Percentiles rank a stretch among this genome's conserved stretches.
These are phyloP conservation scores for Mnemiopsis leidyi DNA, from an alignment of 37 sponge, comb jelly and placozoan genomes.

Conservation along the genomic window DNA sequence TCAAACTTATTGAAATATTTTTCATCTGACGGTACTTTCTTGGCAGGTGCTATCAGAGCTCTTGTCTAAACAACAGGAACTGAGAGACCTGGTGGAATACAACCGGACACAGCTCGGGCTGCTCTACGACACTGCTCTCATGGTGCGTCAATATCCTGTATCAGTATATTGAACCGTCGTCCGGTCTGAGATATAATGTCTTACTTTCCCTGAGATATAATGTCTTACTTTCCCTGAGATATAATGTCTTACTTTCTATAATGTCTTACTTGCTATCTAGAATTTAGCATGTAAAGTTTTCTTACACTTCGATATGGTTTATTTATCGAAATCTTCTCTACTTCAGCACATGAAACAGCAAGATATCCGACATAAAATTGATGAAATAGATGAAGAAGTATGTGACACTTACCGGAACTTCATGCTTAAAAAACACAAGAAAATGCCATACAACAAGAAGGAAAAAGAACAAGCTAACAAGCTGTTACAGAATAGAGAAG, in stretches of 20 bases:
- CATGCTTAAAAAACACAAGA: constrained; percentile 64
- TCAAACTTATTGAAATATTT: too few relatives aligned
- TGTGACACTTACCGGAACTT: constrained; percentile 63
- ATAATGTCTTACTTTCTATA: too few relatives aligned
- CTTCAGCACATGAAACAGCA: constrained; percentile 64
- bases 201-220: too few relatives aligned
- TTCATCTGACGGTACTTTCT: too few relatives aligned
- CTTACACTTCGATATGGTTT: too few relatives aligned
- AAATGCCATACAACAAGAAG: constrained; percentile 45
- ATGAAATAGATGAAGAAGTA: constrained; percentile 28
- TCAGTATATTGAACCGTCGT: too few relatives aligned
- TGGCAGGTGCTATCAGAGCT: constrained; percentile 32
- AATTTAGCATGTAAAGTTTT: too few relatives aligned
- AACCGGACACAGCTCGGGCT: constrained; percentile 22
- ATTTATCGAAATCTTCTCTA: too few relatives aligned
- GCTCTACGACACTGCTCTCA: constrained; percentile 15
- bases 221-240: too few relatives aligned
- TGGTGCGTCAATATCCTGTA: not conserved
- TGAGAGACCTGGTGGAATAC: constrained; percentile 38
- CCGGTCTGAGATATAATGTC: too few relatives aligned
- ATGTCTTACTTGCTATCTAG: too few relatives aligned
- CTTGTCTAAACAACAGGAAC: constrained; percentile 20
- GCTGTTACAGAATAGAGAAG: constrained; percentile 41
- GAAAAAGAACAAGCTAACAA: constrained; percentile 59
- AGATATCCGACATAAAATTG: constrained; percentile 48